Evolutionary conservation across 2,888 invertebrate species (phyloP).

Genomic region (Aspidiotus destructor): DNA sequence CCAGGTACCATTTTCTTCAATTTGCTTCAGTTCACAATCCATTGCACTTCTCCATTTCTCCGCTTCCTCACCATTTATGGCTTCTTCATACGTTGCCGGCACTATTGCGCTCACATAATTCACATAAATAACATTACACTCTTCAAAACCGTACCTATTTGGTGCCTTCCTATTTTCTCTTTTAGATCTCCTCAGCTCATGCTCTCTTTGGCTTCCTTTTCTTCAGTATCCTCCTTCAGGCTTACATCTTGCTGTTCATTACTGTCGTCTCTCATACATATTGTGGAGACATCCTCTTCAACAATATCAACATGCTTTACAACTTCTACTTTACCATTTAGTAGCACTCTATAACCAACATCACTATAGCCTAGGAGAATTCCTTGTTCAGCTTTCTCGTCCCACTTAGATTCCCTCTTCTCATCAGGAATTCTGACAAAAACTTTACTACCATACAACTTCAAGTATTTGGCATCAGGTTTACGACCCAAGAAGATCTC

Average conservation of each 20-base stretch:
- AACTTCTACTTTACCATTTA: constrained; percentile 6
- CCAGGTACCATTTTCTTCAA: constrained; percentile 14
- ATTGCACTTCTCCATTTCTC: constrained; percentile 5
- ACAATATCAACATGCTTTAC: too few species aligned
- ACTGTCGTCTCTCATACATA: background rate
- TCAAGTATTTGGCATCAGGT: constrained; percentile 38
- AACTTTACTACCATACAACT: constrained; percentile 39
- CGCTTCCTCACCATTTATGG: background rate
- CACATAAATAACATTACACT: constrained; percentile 38
- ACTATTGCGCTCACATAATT: constrained; percentile 38
- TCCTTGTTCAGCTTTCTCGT: constrained; percentile 4
- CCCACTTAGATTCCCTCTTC: constrained; percentile 34
- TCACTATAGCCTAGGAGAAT: constrained; percentile 8
- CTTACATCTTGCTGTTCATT: background rate
- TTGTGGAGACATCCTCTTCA: too few species aligned
- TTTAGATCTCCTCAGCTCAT: constrained; percentile 22
- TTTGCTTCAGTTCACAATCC: constrained; percentile 1
- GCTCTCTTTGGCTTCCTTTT: background rate
- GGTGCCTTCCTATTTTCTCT: constrained; percentile 34
- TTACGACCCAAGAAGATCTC: constrained; percentile 39
- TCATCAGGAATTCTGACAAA: too few species aligned
- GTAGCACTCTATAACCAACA: constrained; percentile 13
- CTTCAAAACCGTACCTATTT: constrained; percentile 36
- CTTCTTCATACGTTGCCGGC: background rate
- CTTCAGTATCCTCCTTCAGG: background rate